Conservation (phyloP, 35 echinoderm and acorn worm species). For the Lytechinus pictus region DNA sequence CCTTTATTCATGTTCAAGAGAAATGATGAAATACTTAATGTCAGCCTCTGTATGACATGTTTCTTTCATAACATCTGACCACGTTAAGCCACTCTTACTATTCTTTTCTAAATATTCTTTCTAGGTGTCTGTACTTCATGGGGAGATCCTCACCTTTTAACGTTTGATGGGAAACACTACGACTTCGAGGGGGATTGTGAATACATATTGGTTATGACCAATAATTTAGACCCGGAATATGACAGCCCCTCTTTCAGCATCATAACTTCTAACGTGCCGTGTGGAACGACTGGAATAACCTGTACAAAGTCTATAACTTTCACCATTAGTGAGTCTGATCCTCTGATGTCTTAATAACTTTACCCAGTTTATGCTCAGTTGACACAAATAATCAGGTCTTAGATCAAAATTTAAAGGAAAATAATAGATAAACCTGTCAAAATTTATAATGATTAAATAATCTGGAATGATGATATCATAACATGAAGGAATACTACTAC, state of each 20-base stretch:
- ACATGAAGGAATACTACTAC: too few relatives aligned
- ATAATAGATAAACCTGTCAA: too few relatives aligned
- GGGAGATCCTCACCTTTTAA: conserved; percentile 41
- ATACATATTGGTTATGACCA: conserved; percentile 35
- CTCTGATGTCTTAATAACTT: background rate
- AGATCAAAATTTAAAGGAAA: too few relatives aligned
- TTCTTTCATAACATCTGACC: too few relatives aligned
- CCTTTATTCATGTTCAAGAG: too few relatives aligned
- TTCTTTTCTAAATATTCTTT: background rate
- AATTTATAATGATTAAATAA: too few relatives aligned
- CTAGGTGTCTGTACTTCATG: conserved; percentile 33
- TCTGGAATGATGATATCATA: too few relatives aligned
- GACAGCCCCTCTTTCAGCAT: conserved; percentile 58
- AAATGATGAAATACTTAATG: too few relatives aligned
- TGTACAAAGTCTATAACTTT: conserved; percentile 87
- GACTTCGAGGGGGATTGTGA: conserved; percentile 51
- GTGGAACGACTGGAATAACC: conserved; percentile 79
- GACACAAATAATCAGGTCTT: too few relatives aligned
- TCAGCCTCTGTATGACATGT: too few relatives aligned
- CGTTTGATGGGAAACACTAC: conserved; percentile 33
- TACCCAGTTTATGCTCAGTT: background rate
- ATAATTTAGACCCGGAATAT: background rate
- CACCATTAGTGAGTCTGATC: conserved; percentile 64
- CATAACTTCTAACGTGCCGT: conserved; percentile 71
- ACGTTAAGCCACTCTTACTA: too few relatives aligned